Conservation (phyloP, 1,140 invertebrate species). For the Drosophila nebulosa region DNA sequence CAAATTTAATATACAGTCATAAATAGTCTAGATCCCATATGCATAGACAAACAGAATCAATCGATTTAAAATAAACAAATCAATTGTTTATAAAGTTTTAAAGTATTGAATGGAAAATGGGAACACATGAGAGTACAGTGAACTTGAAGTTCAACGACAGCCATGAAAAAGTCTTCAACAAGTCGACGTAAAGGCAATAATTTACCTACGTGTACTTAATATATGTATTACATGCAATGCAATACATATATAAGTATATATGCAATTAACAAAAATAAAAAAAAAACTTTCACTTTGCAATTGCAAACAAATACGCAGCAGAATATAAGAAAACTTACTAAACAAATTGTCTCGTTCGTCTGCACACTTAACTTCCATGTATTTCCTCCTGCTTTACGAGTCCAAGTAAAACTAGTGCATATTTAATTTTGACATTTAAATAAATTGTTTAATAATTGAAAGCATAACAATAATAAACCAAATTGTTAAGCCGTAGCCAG, state of each 20-base stretch:
- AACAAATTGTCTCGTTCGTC: not conserved
- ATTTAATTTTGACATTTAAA: not conserved
- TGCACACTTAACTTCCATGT: not conserved
- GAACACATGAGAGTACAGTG: not conserved
- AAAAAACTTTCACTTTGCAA: slow-evolving; percentile 1
- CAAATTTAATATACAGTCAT: too few species aligned
- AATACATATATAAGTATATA: not conserved
- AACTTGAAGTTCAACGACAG: not conserved
- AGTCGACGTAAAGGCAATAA: not conserved
- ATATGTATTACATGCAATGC: not conserved
- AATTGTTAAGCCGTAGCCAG: not conserved
- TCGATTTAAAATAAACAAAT: not conserved
- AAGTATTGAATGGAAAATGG: not conserved
- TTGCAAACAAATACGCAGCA: not conserved
- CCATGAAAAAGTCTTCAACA: not conserved
- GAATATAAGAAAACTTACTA: not conserved
- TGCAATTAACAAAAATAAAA: not conserved
- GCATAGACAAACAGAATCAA: not conserved
- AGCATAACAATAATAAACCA: not conserved
- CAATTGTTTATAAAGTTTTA: not conserved
- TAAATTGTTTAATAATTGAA: not conserved
- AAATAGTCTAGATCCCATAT: not conserved
- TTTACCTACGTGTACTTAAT: not conserved
- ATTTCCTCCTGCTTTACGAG: not conserved
- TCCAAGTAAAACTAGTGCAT: not conserved